Conservation (phyloP, 2,113 vertebrate species). For the Lanius collurio region DNA sequence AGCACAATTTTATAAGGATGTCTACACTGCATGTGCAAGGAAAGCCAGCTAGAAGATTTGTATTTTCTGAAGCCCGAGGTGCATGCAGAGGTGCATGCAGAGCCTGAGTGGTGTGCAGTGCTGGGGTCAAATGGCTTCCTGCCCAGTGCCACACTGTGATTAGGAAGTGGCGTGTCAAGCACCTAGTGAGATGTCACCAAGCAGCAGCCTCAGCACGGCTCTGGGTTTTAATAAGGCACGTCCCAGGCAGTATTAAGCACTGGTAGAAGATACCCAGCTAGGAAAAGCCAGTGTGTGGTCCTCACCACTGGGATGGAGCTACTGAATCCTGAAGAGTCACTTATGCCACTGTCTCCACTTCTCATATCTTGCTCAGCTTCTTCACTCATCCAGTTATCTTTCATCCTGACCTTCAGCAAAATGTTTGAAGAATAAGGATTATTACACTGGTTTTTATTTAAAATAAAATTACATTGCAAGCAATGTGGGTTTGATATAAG, state of each 20-base stretch:
- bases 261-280: background rate
- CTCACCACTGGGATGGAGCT: background rate
- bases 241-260: background rate
- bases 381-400: background rate
- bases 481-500: background rate
- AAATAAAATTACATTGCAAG: background rate
- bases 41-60: background rate
- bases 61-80: background rate
- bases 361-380: background rate
- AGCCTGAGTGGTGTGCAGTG: background rate
- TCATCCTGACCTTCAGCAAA: background rate
- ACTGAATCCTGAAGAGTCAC: background rate
- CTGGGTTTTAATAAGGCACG: background rate
- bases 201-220: background rate
- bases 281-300: background rate
- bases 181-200: rapidly evolving
- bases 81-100: background rate
- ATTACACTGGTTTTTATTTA: background rate
- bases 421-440: background rate
- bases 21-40: background rate
- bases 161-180: rapidly evolving
- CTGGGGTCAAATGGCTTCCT: background rate
- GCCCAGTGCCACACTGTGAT: background rate
- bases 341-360: background rate
- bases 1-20: background rate